phyloP scores from a whole-genome alignment of 2,113 vertebrate genomes.

The Clarias batrachus region DNA sequence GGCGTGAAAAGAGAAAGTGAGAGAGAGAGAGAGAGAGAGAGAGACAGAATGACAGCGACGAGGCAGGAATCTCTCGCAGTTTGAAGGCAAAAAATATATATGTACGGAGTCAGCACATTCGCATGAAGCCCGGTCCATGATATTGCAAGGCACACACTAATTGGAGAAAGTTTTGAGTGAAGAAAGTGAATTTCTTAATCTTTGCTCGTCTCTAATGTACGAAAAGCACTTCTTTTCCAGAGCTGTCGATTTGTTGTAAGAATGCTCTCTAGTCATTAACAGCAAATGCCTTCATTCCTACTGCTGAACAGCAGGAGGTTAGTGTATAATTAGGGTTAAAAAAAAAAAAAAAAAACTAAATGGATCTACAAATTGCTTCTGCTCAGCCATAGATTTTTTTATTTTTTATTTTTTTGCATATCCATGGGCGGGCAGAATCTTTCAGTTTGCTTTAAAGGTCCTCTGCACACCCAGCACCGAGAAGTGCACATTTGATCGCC shows the following conservation, averaged over 20 bases:
- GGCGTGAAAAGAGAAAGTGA: neutral
- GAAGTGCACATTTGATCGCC: conserved; percentile 18
- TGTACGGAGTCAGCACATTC: conserved; percentile 48
- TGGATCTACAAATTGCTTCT: conserved; percentile 55
- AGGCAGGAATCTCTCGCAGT: conserved; percentile 28
- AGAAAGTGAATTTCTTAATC: conserved; percentile 48
- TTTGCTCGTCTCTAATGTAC: conserved; percentile 36
- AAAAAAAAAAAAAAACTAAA: conserved; percentile 42
- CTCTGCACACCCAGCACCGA: conserved; percentile 4
- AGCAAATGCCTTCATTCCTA: conserved; percentile 53
- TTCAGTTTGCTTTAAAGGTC: conserved; percentile 48
- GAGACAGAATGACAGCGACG: conserved; percentile 9
- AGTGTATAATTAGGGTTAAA: conserved; percentile 58
- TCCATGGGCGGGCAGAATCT: conserved; percentile 39
- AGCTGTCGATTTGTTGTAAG: conserved; percentile 45
- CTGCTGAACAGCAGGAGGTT: conserved; percentile 53
- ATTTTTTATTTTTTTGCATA: neutral
- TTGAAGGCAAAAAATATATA: neutral
- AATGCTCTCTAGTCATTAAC: conserved; percentile 58
- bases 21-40: neutral
- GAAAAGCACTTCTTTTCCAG: conserved; percentile 38
- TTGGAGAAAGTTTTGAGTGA: conserved; percentile 52
- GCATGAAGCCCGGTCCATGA: conserved; percentile 7
- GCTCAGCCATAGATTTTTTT: conserved; percentile 25
- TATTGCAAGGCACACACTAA: conserved; percentile 35